Evolutionary conservation across 2,888 invertebrate genomes (phyloP).

Genomic region (Sphaerophoria rueppellii): DNA sequence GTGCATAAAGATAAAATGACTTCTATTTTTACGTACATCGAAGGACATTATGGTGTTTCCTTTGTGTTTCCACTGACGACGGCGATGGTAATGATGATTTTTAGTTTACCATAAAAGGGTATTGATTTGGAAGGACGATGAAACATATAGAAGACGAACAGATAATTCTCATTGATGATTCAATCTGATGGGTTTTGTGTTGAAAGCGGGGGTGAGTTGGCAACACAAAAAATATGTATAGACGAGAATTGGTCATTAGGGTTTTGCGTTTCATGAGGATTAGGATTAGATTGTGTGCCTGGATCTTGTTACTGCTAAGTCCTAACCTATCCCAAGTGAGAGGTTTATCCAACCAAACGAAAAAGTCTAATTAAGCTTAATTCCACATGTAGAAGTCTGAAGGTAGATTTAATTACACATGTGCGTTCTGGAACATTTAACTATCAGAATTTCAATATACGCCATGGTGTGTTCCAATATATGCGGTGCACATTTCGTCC

Average conservation of each 20-base stretch:
- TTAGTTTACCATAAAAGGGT: slow-evolving; percentile 10
- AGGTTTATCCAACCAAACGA: background rate
- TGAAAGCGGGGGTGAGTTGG: background rate
- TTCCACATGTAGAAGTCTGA: background rate
- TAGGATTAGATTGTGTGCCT: slow-evolving; percentile 4
- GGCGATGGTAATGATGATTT: slow-evolving; percentile 38
- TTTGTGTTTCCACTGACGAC: background rate
- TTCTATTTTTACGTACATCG: slow-evolving; percentile 11
- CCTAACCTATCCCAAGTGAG: background rate
- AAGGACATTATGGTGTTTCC: slow-evolving; percentile 25
- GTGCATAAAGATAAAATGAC: slow-evolving; percentile 35
- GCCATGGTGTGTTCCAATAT: background rate
- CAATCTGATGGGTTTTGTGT: slow-evolving; percentile 36
- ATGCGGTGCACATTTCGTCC: background rate
- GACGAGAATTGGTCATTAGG: slow-evolving; percentile 31
- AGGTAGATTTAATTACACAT: slow-evolving; percentile 5
- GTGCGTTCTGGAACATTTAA: background rate
- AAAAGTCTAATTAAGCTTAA: slow-evolving; percentile 21
- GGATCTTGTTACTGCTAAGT: background rate
- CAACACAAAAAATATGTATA: background rate
- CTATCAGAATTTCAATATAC: background rate
- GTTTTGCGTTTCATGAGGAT: slow-evolving; percentile 28
- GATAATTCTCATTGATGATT: slow-evolving; percentile 41
- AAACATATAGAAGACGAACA: slow-evolving; percentile 10
- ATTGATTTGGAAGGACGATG: background rate